phyloP scores from a whole-genome alignment of 2,797 vertebrate species.

The Sandelia bainsii region DNA sequence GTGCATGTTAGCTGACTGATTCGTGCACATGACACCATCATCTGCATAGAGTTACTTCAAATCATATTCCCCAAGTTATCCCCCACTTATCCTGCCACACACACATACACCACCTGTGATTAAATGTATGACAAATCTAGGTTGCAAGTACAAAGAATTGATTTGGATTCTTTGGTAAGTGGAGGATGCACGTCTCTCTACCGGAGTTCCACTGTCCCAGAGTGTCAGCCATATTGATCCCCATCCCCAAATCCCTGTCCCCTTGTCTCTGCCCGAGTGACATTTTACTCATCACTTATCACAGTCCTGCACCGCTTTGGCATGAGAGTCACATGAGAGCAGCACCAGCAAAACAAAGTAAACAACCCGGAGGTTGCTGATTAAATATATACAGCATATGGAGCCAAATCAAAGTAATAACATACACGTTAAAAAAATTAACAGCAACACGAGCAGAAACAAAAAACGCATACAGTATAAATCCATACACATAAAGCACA shows the following conservation, averaged over 20 bases:
- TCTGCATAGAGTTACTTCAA: constrained; percentile 39
- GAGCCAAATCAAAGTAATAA: background rate
- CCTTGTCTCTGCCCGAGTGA: constrained; percentile 31
- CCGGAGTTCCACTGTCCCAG: constrained; percentile 71
- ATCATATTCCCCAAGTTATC: constrained; percentile 34
- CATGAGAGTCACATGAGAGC: constrained; percentile 70
- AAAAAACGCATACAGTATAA: background rate
- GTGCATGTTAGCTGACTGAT: constrained; percentile 33
- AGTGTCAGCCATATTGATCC: constrained; percentile 59
- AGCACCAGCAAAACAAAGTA: constrained; percentile 37
- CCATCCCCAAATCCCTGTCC: constrained; percentile 6
- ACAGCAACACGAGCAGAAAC: background rate
- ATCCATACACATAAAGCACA: background rate
- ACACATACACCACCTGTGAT: constrained; percentile 2
- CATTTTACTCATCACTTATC: constrained; percentile 43
- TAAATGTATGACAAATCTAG: constrained; percentile 50
- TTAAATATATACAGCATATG: background rate
- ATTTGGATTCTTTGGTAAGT: constrained; percentile 89
- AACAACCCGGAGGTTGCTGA: background rate
- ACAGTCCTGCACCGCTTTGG: constrained; percentile 73
- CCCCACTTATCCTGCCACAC: background rate
- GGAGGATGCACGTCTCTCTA: constrained; percentile 76
- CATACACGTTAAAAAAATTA: background rate
- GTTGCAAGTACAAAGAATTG: constrained; percentile 81
- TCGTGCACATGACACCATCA: constrained; percentile 31